Base-by-base conservation (phyloP, 2,797 vertebrate genomes). In the Takifugu ocellatus region DNA sequence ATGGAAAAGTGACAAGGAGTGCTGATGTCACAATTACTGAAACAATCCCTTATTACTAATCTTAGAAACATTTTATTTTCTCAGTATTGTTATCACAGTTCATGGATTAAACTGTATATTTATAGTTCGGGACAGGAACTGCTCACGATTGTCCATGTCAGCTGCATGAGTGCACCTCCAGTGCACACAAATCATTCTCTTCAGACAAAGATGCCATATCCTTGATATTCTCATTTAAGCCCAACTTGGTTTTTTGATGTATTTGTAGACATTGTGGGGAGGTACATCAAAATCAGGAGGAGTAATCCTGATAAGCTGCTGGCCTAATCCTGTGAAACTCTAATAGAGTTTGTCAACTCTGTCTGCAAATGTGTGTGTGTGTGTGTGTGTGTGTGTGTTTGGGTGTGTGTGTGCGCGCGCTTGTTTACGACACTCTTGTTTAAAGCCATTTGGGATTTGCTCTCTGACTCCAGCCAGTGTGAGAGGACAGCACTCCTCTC, bases 271-370 rank as follows among this genome's bases (percentile, higher is more conserved):
- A 48, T 16, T 67, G 17, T 47, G 39, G 17, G 45, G 26, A 25
- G 36, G 44, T 51, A 62, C 25, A 12, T 81, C 63, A 75, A 72
- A 64, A 72, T 87, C 63, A 75, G 70, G 64, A 60, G 47, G 67
- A 25, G 56, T 85, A 84, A 89, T 84, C 85, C 85, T 45, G 85
- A 87, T 72, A 68, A 75, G 45, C 53, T 66, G 68, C 61, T 43
- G 57, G 36, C 60, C 45, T 87, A 85, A 86, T 83, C 84, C 84
- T 25, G 6, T 57, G 62, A 75, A 86, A 85, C 78, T 70, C 74
- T 82, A 83, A 84, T 79, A 47, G 59, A 74, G 73, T 81, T 56
- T 82, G 80, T 83, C 78, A 79, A 82, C 70, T 74, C 66, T 74
- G 61, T 57, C 39, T 29, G 33, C 65, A 82, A 82, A 85, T 82